Conservation (phyloP, 2,888 invertebrate species). For the Amiota mariae region DNA sequence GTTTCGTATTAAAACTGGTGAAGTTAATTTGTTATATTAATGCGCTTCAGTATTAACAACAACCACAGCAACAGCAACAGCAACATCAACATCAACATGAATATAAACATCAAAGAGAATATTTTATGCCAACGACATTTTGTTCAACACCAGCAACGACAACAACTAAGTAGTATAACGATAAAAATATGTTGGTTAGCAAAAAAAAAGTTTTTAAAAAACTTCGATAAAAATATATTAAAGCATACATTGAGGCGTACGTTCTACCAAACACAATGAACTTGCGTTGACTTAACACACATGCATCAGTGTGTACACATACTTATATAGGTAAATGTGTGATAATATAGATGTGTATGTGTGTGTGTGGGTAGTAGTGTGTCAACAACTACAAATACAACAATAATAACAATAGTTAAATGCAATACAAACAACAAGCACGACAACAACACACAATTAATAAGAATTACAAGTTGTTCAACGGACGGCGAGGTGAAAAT, state of each 20-base stretch:
- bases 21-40: conserved; percentile 57
- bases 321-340: no score
- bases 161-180: no score
- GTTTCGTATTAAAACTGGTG: no score
- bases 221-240: not conserved
- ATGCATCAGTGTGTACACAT: not conserved
- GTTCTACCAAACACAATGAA: not conserved
- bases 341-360: no score
- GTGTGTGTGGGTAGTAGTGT: no score
- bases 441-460: conserved; percentile 60
- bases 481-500: not conserved
- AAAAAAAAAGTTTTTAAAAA: conserved; percentile 3
- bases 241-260: conserved; percentile 24
- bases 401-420: not conserved
- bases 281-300: not conserved
- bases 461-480: conserved; percentile 71
- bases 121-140: conserved; percentile 2
- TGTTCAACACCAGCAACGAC: not conserved
- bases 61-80: conserved; percentile 13
- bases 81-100: conserved; percentile 15
- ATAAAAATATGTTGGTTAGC: not conserved
- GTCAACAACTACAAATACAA: conserved; percentile 10
- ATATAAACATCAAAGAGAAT: conserved; percentile 7
- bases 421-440: conserved; percentile 2
- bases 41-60: conserved; percentile 29